A percentile compares a stretch with the other conserved stretches of the same genome.
Evolutionary conservation across 1,140 invertebrate genomes (phyloP).

Genomic region (Lepidurus apus): DNA sequence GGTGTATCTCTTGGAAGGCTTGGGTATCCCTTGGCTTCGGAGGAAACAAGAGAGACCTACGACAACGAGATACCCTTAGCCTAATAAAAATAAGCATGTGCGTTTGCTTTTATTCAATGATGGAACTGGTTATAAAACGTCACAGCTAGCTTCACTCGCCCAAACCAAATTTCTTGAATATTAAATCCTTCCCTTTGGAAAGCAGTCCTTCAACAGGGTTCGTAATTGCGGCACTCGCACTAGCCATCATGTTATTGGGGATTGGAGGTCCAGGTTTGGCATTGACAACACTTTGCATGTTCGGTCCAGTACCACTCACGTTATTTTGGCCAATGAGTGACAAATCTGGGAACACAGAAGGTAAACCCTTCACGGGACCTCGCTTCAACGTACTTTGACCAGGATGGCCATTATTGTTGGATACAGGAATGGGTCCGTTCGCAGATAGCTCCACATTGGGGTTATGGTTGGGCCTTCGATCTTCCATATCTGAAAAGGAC

Average conservation of each 20-base stretch:
- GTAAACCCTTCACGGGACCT: slow-evolving; percentile 29
- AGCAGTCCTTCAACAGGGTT: slow-evolving; percentile 53
- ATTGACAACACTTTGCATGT: slow-evolving; percentile 28
- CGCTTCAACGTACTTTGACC: neutral
- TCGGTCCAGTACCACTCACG: slow-evolving; percentile 25
- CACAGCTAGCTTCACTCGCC: neutral
- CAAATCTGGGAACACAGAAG: slow-evolving; percentile 24
- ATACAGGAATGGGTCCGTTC: neutral
- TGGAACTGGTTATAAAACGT: slow-evolving; percentile 6
- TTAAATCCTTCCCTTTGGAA: slow-evolving; percentile 82
- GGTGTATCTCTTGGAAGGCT: slow-evolving; percentile 12
- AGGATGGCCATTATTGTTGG: slow-evolving; percentile 9
- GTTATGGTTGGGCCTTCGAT: slow-evolving; percentile 9
- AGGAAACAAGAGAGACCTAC: slow-evolving; percentile 21
- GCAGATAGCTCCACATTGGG: neutral
- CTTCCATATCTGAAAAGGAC: slow-evolving; percentile 32
- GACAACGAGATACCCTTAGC: slow-evolving; percentile 2
- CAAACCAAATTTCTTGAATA: slow-evolving; percentile 81
- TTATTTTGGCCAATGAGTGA: slow-evolving; percentile 22
- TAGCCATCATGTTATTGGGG: slow-evolving; percentile 37
- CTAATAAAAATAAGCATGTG: slow-evolving; percentile 2
- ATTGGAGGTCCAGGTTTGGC: slow-evolving; percentile 23
- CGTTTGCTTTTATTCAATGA: slow-evolving; percentile 23
- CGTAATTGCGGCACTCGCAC: slow-evolving; percentile 56
- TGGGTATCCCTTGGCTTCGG: slow-evolving; percentile 10